phyloP scores from a whole-genome alignment of 2,797 vertebrate genomes.

The Psittacula derbiana region DNA sequence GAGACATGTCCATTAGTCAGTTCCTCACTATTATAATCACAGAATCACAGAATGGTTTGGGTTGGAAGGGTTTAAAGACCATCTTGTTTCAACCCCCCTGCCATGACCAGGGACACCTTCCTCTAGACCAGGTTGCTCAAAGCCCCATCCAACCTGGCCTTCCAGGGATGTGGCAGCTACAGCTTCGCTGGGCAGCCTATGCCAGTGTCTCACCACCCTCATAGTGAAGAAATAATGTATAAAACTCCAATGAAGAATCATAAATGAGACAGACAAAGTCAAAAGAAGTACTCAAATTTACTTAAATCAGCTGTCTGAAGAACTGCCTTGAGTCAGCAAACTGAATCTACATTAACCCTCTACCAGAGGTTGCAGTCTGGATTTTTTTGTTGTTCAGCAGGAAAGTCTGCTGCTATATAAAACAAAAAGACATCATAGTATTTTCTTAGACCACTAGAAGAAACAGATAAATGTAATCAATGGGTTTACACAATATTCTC shows the following conservation, averaged over 20 bases:
- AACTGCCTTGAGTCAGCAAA: background rate
- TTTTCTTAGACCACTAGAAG: background rate
- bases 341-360: background rate
- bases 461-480: background rate
- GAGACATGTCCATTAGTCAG: background rate
- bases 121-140: background rate
- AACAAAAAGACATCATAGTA: background rate
- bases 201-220: background rate
- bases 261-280: background rate
- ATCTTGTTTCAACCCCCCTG: background rate
- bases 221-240: background rate
- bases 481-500: background rate
- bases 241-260: background rate
- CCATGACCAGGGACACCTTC: background rate
- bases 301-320: background rate
- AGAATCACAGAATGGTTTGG: background rate
- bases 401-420: background rate
- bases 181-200: background rate
- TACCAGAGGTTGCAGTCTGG: background rate
- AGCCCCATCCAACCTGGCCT: background rate
- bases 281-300: background rate
- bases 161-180: background rate
- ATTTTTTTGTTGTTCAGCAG: background rate
- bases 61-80: background rate
- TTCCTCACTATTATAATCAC: background rate